phyloP scores from a whole-genome alignment of 92 coral and sea anemone genomes.

The Porites divaricata region DNA sequence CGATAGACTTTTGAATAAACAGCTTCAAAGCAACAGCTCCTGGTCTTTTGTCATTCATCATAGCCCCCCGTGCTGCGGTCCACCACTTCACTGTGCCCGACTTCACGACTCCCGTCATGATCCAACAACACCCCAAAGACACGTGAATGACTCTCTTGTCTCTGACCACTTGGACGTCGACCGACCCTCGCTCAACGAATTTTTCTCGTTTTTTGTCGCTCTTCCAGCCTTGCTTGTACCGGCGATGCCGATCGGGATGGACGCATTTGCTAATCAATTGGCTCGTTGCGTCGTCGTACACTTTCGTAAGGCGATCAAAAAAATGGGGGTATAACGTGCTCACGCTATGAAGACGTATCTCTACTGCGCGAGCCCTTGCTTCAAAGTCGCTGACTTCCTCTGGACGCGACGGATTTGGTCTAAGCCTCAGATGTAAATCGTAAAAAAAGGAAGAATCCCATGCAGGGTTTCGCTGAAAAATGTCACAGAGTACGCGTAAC shows the following conservation, averaged over 20 bases:
- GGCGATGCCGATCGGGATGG: constrained; percentile 10
- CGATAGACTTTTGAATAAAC: neutral
- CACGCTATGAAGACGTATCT: neutral
- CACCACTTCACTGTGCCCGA: neutral
- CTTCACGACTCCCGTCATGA: constrained; percentile 13
- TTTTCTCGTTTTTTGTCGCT: too few relatives aligned
- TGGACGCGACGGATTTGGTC: neutral
- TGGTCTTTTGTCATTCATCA: neutral
- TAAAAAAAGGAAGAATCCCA: neutral
- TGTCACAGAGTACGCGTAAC: neutral
- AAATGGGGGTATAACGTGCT: neutral
- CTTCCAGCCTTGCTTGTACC: neutral
- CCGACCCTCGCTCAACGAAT: too few relatives aligned
- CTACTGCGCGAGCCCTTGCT: constrained; percentile 4
- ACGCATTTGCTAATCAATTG: neutral
- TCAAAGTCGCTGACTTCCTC: neutral
- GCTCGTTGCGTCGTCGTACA: neutral
- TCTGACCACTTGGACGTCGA: neutral
- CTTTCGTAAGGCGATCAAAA: neutral
- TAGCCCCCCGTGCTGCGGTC: neutral
- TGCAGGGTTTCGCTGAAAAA: neutral
- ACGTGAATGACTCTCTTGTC: neutral
- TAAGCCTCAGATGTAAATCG: neutral
- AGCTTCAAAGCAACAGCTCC: neutral
- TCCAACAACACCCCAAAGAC: neutral